Percentiles rank a stretch among this genome's conserved stretches.
These are phyloP conservation scores for Spondyliosoma cantharus DNA, from an alignment of 2,797 vertebrate species.

Conservation along the genomic window DNA sequence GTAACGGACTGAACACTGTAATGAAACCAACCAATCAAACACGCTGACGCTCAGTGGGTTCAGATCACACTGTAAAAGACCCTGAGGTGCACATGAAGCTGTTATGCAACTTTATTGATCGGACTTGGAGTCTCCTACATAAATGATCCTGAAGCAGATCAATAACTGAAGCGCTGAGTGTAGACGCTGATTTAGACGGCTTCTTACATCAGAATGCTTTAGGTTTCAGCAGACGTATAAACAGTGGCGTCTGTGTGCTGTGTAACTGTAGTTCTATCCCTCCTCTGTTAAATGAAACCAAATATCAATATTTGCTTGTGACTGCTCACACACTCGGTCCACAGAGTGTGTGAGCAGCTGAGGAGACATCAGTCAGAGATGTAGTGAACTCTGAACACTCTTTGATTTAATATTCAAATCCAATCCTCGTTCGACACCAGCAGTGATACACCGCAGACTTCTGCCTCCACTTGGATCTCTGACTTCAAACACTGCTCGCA, in stretches of 20 bases:
- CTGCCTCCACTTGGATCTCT: constrained; percentile 19
- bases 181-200: constrained; percentile 28
- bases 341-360: constrained; percentile 4
- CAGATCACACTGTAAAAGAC: constrained; percentile 36
- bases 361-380: constrained; percentile 39
- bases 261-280: neutral
- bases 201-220: constrained; percentile 22
- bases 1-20: constrained; percentile 21
- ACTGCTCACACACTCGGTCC: neutral
- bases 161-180: constrained; percentile 29
- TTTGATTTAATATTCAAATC: constrained; percentile 45
- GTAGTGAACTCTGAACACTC: constrained; percentile 12
- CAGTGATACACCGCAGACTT: constrained; percentile 12
- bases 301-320: constrained; percentile 28
- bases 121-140: constrained; percentile 3
- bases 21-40: constrained; percentile 37
- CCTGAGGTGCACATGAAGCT: constrained; percentile 36
- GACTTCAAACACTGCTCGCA: constrained; percentile 43
- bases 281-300: constrained; percentile 19
- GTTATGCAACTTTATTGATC: constrained; percentile 37
- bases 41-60: constrained; percentile 19
- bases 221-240: neutral
- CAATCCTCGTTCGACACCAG: constrained; percentile 13
- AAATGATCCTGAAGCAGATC: constrained; percentile 47
- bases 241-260: neutral